These are phyloP conservation scores for Rhagium mordax DNA, from an alignment of 2,888 invertebrate genomes.

Conservation along the genomic window DNA sequence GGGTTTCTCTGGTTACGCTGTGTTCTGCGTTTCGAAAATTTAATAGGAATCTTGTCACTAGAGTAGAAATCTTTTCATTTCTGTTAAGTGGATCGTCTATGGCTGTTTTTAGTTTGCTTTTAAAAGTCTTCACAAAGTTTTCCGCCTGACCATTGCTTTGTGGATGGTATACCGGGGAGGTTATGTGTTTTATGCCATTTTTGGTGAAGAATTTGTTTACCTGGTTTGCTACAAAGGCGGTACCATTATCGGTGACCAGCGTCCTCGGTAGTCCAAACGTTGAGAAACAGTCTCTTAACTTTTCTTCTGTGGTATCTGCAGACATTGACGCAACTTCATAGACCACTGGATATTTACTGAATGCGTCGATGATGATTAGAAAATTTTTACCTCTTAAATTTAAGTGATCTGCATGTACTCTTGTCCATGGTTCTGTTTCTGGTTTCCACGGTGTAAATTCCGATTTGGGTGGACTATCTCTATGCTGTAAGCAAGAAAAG, in stretches of 20 bases:
- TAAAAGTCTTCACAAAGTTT: not conserved
- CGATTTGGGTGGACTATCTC: not conserved
- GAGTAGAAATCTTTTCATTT: not conserved
- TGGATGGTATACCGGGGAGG: constrained; percentile 10
- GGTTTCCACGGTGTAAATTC: not conserved
- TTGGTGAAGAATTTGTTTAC: constrained; percentile 3
- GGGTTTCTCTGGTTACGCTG: constrained; percentile 16
- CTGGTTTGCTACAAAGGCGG: not conserved
- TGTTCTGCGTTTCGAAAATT: constrained; percentile 21
- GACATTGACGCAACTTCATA: constrained; percentile 2
- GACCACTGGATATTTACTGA: not conserved
- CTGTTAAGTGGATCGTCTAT: not conserved
- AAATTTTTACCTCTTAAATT: not conserved
- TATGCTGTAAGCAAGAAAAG: not conserved
- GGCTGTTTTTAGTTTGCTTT: not conserved
- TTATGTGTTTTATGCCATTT: constrained; percentile 26
- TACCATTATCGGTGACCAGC: constrained; percentile 20
- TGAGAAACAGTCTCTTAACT: constrained; percentile 1
- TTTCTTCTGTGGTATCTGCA: not conserved
- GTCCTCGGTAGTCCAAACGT: not conserved
- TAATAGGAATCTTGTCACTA: not conserved
- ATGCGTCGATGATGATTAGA: not conserved
- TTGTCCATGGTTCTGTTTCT: not conserved
- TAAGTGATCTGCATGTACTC: not conserved
- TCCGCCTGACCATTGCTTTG: constrained; percentile 33